These are phyloP conservation scores for Ptyas mucosa DNA, from an alignment of 2,113 vertebrate genomes.

Conservation along the genomic window DNA sequence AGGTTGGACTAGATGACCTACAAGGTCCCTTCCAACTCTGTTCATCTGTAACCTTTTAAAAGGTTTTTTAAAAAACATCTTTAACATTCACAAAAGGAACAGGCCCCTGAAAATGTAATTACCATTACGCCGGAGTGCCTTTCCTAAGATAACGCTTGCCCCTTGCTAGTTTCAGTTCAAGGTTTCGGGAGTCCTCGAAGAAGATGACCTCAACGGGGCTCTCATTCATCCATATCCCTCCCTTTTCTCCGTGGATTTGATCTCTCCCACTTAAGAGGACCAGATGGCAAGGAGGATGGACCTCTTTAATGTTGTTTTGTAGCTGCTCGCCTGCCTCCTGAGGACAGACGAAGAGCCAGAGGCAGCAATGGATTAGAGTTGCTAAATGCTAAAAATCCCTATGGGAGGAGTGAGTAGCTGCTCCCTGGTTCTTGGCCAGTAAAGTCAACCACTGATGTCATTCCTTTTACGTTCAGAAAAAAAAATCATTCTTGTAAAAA, in stretches of 20 bases:
- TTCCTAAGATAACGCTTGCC: background rate
- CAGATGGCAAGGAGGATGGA: background rate
- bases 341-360: background rate
- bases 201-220: background rate
- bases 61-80: background rate
- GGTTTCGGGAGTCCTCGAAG: background rate
- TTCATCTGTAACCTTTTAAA: background rate
- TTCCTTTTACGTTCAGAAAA: background rate
- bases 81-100: background rate
- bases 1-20: too few relatives aligned
- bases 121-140: background rate
- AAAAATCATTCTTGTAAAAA: background rate
- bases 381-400: background rate
- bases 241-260: background rate
- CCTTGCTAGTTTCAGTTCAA: too few relatives aligned
- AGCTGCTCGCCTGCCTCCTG: background rate
- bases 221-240: background rate
- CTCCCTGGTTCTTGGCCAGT: background rate
- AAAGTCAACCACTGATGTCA: background rate
- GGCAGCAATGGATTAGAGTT: background rate
- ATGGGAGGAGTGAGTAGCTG: background rate
- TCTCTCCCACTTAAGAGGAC: background rate
- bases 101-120: background rate
- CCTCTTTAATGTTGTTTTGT: background rate
- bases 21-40: too few relatives aligned